phyloP scores from a whole-genome alignment of 2,888 invertebrate genomes.

The Oxyscelio sp. region DNA sequence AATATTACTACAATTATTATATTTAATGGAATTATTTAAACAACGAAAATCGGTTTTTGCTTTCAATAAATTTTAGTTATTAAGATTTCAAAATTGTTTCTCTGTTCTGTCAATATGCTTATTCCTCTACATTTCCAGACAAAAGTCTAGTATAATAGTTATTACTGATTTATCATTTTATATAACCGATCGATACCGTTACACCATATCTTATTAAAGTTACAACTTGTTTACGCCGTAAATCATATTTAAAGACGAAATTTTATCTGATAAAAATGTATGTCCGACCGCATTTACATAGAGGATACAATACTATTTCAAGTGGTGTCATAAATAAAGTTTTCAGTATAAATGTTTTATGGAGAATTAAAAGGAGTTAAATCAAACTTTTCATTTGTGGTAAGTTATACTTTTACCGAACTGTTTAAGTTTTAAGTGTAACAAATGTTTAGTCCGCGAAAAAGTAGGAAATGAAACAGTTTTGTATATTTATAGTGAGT shows the following conservation, averaged over 20 bases:
- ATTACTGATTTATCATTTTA: conserved; percentile 51
- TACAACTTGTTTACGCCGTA: conserved; percentile 41
- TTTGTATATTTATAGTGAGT: too few relatives aligned
- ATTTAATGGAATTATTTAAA: too few relatives aligned
- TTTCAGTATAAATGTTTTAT: conserved; percentile 24
- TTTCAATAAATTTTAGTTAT: too few relatives aligned
- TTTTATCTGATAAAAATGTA: conserved; percentile 48
- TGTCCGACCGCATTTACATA: conserved; percentile 37
- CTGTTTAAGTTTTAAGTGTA: too few relatives aligned
- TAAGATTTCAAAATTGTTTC: too few relatives aligned
- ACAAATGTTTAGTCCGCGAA: too few relatives aligned
- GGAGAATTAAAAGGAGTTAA: conserved; percentile 15
- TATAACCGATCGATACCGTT: conserved; percentile 27
- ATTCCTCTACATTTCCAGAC: not conserved
- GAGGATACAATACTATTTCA: conserved; percentile 32
- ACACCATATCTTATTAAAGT: conserved; percentile 1
- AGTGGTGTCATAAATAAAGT: conserved; percentile 30
- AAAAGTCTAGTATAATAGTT: conserved; percentile 20
- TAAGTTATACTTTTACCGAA: too few relatives aligned
- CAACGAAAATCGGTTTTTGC: too few relatives aligned
- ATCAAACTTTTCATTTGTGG: conserved; percentile 3
- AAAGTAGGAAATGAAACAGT: too few relatives aligned
- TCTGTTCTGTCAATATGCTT: too few relatives aligned
- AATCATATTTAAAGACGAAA: conserved; percentile 53
- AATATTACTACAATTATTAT: too few relatives aligned